These are phyloP conservation scores for Loris lydekkerianus DNA, from an alignment of 2,797 vertebrate species.

Conservation along the genomic window DNA sequence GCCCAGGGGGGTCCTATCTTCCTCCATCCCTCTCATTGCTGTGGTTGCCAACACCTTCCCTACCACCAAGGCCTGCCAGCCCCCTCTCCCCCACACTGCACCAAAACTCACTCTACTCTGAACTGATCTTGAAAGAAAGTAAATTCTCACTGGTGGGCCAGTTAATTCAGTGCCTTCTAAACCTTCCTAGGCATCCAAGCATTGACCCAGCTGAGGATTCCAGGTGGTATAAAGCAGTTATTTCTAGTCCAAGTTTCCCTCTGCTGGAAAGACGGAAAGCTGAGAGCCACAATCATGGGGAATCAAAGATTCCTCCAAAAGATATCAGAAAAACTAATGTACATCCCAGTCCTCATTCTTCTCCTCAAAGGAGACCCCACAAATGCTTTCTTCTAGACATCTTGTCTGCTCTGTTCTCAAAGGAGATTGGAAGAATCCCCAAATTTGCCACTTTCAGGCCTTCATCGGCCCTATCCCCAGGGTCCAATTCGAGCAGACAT, in stretches of 20 bases:
- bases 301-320: not conserved
- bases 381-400: not conserved
- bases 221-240: not conserved
- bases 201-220: not conserved
- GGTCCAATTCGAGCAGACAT: not conserved
- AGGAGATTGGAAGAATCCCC: no score
- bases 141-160: not conserved
- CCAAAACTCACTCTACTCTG: not conserved
- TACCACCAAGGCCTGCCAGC: rapidly evolving
- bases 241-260: not conserved
- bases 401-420: not conserved
- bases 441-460: not conserved
- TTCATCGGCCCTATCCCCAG: no score
- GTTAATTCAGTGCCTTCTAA: not conserved
- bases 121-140: not conserved
- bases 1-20: no score
- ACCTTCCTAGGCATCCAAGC: not conserved
- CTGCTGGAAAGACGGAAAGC: not conserved
- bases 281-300: not conserved
- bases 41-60: rapidly evolving
- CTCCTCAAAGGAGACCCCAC: not conserved
- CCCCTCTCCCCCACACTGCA: rapidly evolving
- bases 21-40: not conserved
- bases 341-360: not conserved
- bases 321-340: not conserved